Percentiles rank a stretch among this genome's conserved stretches.
phyloP scores from a whole-genome alignment of 2,888 invertebrate species.

The Carabus problematicus region DNA sequence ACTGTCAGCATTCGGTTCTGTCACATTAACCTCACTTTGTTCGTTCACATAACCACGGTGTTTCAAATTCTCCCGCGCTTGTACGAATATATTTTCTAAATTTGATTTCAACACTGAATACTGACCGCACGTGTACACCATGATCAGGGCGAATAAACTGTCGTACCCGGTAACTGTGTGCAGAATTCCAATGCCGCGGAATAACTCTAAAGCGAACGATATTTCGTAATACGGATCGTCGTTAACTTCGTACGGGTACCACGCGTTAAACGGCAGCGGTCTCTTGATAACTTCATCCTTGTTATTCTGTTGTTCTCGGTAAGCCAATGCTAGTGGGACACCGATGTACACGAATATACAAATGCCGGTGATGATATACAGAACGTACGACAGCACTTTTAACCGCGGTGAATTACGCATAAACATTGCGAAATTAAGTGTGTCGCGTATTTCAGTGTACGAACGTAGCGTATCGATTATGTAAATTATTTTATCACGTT shows the following conservation, averaged over 20 bases:
- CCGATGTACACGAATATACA: conserved; percentile 1
- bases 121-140: conserved; percentile 44
- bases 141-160: conserved; percentile 43
- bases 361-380: not conserved
- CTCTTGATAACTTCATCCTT: not conserved
- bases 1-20: not conserved
- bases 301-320: not conserved
- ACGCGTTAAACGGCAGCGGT: conserved; percentile 42
- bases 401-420: not conserved
- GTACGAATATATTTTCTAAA: conserved; percentile 34
- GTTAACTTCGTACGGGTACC: conserved; percentile 44
- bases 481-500: conserved; percentile 3
- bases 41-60: too few relatives aligned
- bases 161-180: conserved; percentile 43
- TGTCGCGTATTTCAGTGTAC: not conserved
- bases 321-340: not conserved
- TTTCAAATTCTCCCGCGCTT: conserved; percentile 23
- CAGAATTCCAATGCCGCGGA: conserved; percentile 38
- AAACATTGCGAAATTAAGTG: conserved; percentile 1
- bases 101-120: conserved; percentile 44
- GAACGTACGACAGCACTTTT: not conserved
- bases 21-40: too few relatives aligned
- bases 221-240: conserved; percentile 39
- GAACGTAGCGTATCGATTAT: conserved; percentile 11
- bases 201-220: conserved; percentile 42